phyloP scores from a whole-genome alignment of 1,140 invertebrate genomes.

The Galendromus occidentalis region DNA sequence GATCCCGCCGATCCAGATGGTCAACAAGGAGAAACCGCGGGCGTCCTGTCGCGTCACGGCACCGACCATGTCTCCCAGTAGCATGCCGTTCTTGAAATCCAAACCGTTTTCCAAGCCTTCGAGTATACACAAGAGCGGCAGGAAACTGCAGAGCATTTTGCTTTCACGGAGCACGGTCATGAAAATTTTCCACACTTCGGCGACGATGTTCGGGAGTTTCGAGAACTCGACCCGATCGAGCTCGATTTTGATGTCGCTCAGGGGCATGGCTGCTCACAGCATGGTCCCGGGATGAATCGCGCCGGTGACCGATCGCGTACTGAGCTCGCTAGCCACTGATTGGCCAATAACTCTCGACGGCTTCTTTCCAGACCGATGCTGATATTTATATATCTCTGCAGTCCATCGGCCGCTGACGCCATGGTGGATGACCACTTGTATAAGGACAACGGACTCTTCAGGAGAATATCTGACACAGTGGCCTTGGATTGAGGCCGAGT shows the following conservation, averaged over 20 bases:
- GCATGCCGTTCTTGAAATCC: not conserved
- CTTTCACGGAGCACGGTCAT: slow-evolving; percentile 6
- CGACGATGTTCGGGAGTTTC: not conserved
- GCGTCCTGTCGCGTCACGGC: not conserved
- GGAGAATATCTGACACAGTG: too few species aligned
- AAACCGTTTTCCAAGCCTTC: not conserved
- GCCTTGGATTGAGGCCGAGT: too few species aligned
- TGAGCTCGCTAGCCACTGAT: too few species aligned
- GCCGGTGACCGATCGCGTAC: too few species aligned
- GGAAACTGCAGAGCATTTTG: not conserved
- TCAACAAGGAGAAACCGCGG: not conserved
- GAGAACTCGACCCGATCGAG: not conserved
- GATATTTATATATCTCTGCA: too few species aligned
- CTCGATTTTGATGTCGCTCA: not conserved
- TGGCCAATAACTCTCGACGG: too few species aligned
- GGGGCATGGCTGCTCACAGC: not conserved
- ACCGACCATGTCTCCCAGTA: not conserved
- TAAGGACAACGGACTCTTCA: too few species aligned
- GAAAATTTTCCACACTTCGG: slow-evolving; percentile 2
- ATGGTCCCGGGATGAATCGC: too few species aligned
- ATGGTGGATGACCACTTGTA: too few species aligned
- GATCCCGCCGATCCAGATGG: not conserved
- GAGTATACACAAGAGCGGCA: not conserved
- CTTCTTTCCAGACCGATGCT: too few species aligned
- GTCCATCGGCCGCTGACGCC: too few species aligned